phyloP scores from a whole-genome alignment of 2,797 vertebrate species.

The Oreochromis grahami region DNA sequence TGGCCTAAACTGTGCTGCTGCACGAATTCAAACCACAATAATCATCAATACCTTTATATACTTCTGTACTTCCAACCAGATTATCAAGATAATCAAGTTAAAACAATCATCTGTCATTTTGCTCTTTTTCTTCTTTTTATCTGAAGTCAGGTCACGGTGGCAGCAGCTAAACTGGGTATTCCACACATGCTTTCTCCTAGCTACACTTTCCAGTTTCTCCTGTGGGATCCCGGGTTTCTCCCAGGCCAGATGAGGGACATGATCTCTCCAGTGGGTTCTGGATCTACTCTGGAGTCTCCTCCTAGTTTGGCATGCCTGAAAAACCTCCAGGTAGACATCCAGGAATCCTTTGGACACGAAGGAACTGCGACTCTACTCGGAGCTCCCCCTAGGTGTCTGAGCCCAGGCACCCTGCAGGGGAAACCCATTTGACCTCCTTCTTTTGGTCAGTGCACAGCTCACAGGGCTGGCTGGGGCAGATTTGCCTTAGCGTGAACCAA shows the following conservation, averaged over 20 bases:
- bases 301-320: neutral
- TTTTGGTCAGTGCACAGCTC: neutral
- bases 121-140: neutral
- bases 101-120: neutral
- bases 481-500: neutral
- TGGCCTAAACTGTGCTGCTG: neutral
- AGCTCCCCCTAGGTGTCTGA: rapidly evolving
- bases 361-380: neutral
- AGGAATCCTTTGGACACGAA: neutral
- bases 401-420: neutral
- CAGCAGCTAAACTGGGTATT: neutral
- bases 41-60: neutral
- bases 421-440: neutral
- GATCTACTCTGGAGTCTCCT: neutral
- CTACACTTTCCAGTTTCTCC: neutral
- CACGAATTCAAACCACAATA: neutral
- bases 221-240: neutral
- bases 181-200: neutral
- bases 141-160: neutral
- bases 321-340: neutral
- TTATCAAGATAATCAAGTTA: neutral
- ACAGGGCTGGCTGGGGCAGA: neutral
- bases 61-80: neutral
- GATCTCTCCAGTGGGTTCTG: neutral
- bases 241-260: neutral